Evolutionary conservation across 2,888 invertebrate species (phyloP), one percentile per base, ranked within the genome.

Genomic region (Cantharis flavilabris): DNA sequence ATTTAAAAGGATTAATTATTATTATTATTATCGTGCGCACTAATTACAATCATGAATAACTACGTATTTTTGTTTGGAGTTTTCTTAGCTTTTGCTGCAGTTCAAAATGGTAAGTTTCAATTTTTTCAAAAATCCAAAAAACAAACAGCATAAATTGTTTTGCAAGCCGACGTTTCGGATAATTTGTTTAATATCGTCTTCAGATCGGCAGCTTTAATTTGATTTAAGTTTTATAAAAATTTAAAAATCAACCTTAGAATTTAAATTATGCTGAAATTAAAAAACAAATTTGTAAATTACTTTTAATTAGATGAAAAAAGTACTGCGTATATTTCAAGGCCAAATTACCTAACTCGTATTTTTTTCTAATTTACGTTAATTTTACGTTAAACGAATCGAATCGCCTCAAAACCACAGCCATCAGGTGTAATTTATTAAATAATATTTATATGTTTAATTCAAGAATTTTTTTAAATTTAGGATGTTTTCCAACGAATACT

Each of bases 91-190:
- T 62, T 78, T 49, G 78, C 71, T 18, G 62, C 71, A 67, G 63
- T 73, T 13, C 62, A 71, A 64, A 78, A 62, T 11, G 76, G 78
- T 78, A 69, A 78, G 78, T 67, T 18, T 67, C 9, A 49, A n/a
- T n/a, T n/a, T n/a, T n/a, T n/a, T n/a, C 4, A 33, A 33, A 33
- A 2, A 2, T 49, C n/a, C n/a, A 5, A n/a, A n/a, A 49, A 49
- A 1, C 20, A 20, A 1, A 3, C 20, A 20, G 20, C 1, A 20
- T 20, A 3, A 20, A 20, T 20, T 20, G 28, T 28, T 28, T 30
- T n/a, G 4, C 2, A n/a, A n/a, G 0, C 4, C n/a, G n/a, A 7
- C 49, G 49, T 49, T 49, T 49, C 49, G 49, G n/a, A n/a, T 20
- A 20, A 3, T 33, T 4, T 49, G 1, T 49, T 49, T 49, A 4